Evolutionary conservation across 2,888 invertebrate genomes (phyloP), one percentile per base, ranked within the genome.

Genomic region (Lasioglossum lativentre): DNA sequence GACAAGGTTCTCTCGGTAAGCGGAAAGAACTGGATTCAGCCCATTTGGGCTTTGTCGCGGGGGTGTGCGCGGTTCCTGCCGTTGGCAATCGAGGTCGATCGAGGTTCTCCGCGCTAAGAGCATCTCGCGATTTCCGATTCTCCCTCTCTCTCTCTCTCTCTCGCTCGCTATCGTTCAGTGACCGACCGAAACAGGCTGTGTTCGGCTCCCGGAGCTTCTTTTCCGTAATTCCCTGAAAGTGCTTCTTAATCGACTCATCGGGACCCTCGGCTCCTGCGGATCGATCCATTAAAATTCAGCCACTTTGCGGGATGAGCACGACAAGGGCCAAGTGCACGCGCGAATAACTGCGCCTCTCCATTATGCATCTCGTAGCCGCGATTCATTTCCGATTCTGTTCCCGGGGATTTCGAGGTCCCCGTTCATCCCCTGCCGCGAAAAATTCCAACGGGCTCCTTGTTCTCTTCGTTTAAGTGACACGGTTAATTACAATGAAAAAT

Each of bases 41-140:
- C 92, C 93, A 93, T 93, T 94, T 92, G 93, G 91, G 27, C 47
- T 68, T 40, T 40, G 38, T n/a, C 68, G 30, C 77, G 52, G 2
- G 59, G 23, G 47, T 47, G 47, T 47, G 42, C 45, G 40, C 34
- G 68, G 38, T 68, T 77, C 47, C 47, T 40, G 59, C 63, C 40
- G 47, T 23, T 23, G 5, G 27, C 40, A 71, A 71, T 71, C 42
- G 42, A 30, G 42, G 78, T 42, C 71, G 71, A 73, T 85, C 78
- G 72, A 63, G 88, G 2, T 52, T 23, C 86, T 16, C 16, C 27
- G 14, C 27, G 27, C 59, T 92, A 91, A 93, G 91, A 92, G 93
- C 92, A 90, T 85, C 78, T 93, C 93, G 92, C 93, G 93, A 93
- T 94, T 93, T 93, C 93, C 27, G 71, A 45, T 52, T 52, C 52